Conservation (phyloP, 1,140 invertebrate species). For the Nephotettix cincticeps region DNA sequence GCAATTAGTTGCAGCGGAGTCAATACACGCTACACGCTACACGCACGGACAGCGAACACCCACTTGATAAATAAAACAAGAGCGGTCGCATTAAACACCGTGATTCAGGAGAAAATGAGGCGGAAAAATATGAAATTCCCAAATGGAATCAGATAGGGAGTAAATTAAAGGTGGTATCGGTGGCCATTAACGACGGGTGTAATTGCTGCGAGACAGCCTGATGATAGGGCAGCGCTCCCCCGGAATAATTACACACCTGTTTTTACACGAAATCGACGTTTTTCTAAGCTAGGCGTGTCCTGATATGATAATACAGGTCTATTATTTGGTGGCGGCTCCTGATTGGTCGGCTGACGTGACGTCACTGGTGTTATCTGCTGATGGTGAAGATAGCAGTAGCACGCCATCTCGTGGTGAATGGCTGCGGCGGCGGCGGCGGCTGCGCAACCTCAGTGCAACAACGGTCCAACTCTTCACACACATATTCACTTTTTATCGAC, state of each 20-base stretch:
- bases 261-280: constrained; percentile 12
- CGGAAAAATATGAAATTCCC: constrained; percentile 4
- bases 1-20: too few relatives aligned
- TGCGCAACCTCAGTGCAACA: too few relatives aligned
- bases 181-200: background rate
- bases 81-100: too few relatives aligned
- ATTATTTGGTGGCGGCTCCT: background rate
- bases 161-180: constrained; percentile 3
- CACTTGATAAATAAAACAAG: too few relatives aligned
- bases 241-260: constrained; percentile 2
- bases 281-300: constrained; percentile 4
- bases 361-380: background rate
- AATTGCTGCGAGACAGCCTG: background rate
- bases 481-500: too few relatives aligned
- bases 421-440: too few relatives aligned
- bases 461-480: too few relatives aligned
- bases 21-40: too few relatives aligned
- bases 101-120: background rate
- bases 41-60: too few relatives aligned
- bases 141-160: constrained; percentile 9
- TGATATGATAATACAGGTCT: constrained; percentile 8
- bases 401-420: too few relatives aligned
- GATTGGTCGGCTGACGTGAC: background rate
- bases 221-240: background rate
- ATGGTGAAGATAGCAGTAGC: background rate